Base-by-base conservation (phyloP, 2,888 invertebrate genomes). In the Aspidiotus destructor region DNA sequence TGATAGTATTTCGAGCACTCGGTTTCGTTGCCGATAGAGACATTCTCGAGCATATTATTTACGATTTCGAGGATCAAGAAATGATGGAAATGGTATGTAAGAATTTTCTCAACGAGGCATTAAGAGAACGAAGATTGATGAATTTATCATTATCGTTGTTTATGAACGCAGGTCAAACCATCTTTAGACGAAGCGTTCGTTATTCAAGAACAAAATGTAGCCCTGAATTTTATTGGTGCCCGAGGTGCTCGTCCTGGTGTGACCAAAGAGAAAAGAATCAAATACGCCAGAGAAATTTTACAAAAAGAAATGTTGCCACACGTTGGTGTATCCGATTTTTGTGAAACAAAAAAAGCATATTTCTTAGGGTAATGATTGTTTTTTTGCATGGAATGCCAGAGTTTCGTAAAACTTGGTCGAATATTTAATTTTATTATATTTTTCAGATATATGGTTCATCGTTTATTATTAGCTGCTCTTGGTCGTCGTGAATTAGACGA, bases 221-320 rank as follows among this genome's bases (percentile, higher is more conserved):
- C 99, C 0, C 81, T 99, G 16, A 99, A 97, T 79, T 99, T 99
- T 75, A 99, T 99, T 75, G 99, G 99, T 72, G 87, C 96, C 10
- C 86, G 99, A 78, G 98, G 99, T 73, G 97, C 97, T 41, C 83
- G 92, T 63, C 97, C 99, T 9, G 99, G 99, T 77, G 98, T 99
- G 0, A 96, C 98, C 0, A 96, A 96, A 78, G 99, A 99, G 74
- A 97, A 96, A 77, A 88, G 99, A 83, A 94, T 99, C 62, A 98
- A 99, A 80, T 99, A 99, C 80, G 98, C 99, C 0, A 86, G 92
- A 76, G 99, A 99, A 86, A 99, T 99, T 79, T 81, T 99, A 71
- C 99, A 99, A 76, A 99, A 99, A 76, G 99, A 99, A 88, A 96
- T 98, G 94, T 83, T 99, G 74, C 99, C 99, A 0, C 99, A 99